Evolutionary conservation across 2,888 invertebrate genomes (phyloP).

Genomic region (Octodonta nipae): DNA sequence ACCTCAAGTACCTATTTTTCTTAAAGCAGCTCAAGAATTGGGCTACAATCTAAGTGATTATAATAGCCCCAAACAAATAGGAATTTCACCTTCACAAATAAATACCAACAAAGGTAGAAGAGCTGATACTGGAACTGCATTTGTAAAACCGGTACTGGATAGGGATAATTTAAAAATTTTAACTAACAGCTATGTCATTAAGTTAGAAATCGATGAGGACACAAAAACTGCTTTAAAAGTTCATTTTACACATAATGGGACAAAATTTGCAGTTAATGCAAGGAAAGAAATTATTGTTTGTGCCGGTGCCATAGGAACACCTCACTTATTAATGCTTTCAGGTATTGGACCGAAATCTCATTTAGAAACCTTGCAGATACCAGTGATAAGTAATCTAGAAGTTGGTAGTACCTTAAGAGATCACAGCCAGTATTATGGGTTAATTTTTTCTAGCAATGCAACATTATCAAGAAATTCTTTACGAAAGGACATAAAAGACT

Average conservation of each 20-base stretch:
- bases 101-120: conserved; percentile 55
- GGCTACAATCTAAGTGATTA: conserved; percentile 57
- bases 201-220: conserved; percentile 41
- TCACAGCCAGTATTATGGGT: conserved; percentile 55
- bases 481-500: conserved; percentile 41
- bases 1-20: conserved; percentile 10
- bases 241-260: conserved; percentile 48
- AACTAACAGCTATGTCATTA: conserved; percentile 50
- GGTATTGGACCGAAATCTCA: conserved; percentile 58
- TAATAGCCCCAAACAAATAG: conserved; percentile 46
- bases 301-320: conserved; percentile 67
- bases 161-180: conserved; percentile 57
- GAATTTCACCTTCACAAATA: conserved; percentile 54
- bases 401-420: conserved; percentile 68
- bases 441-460: conserved; percentile 55
- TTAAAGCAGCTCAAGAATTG: conserved; percentile 35
- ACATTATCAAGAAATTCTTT: conserved; percentile 26
- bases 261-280: conserved; percentile 41
- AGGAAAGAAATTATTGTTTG: conserved; percentile 63
- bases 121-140: conserved; percentile 64
- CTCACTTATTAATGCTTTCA: conserved; percentile 70
- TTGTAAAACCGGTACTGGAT: conserved; percentile 50
- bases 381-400: no score
- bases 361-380: no score
- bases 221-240: conserved; percentile 50